Conservation (phyloP, 1,140 invertebrate species). For the Ladona fulva region DNA sequence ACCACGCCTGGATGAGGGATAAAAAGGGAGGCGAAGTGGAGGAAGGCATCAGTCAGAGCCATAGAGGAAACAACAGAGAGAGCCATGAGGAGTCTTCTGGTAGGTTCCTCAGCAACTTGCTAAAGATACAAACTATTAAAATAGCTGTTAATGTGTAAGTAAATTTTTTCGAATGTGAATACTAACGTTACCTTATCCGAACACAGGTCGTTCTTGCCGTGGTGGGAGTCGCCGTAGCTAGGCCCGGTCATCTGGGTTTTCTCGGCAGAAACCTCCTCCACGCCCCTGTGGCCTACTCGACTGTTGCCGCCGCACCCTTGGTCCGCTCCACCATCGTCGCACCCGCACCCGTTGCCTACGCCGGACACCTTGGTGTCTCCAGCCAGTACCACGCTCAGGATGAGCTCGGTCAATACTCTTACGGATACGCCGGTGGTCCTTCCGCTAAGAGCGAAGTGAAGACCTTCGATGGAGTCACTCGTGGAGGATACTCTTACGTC, state of each 20-base stretch:
- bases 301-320: slow-evolving; percentile 25
- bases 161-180: neutral
- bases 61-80: neutral
- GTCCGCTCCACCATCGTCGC: slow-evolving; percentile 23
- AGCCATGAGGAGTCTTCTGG: slow-evolving; percentile 2
- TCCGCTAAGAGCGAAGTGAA: slow-evolving; percentile 43
- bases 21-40: neutral
- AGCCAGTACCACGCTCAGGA: slow-evolving; percentile 34
- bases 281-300: slow-evolving; percentile 17
- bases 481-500: slow-evolving; percentile 45
- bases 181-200: neutral
- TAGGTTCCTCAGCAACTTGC: neutral
- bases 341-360: slow-evolving; percentile 18
- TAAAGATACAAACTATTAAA: neutral
- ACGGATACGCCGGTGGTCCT: slow-evolving; percentile 45
- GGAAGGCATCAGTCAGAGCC: neutral
- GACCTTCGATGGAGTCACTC: slow-evolving; percentile 41
- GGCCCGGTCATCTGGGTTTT: neutral
- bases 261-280: neutral
- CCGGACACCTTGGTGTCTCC: slow-evolving; percentile 35
- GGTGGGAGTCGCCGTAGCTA: slow-evolving; percentile 25
- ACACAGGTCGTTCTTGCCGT: slow-evolving; percentile 31
- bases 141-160: neutral
- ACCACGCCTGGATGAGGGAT: neutral
- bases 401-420: slow-evolving; percentile 43